phyloP scores from a whole-genome alignment of 2,797 vertebrate genomes.

The Danio aesculapii region DNA sequence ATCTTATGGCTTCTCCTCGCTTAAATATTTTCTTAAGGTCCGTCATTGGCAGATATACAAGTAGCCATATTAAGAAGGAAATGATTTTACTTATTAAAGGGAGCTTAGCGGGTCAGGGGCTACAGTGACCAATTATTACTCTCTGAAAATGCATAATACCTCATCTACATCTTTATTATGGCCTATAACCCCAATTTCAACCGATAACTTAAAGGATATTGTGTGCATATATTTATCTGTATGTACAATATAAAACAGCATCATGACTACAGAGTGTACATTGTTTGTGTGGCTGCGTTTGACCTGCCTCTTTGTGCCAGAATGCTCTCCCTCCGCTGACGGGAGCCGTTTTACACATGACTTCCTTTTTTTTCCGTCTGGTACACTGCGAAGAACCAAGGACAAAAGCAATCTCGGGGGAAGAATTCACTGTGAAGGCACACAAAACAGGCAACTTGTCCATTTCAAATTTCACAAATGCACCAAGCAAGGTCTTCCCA shows the following conservation, averaged over 20 bases:
- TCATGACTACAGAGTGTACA: constrained; percentile 80
- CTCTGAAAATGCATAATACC: constrained; percentile 69
- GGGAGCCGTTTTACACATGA: constrained; percentile 64
- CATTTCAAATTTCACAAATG: constrained; percentile 60
- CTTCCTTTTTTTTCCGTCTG: constrained; percentile 32
- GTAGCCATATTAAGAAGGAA: constrained; percentile 40
- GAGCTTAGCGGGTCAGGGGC: constrained; percentile 47
- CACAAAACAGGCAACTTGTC: constrained; percentile 79
- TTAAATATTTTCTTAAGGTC: constrained; percentile 28
- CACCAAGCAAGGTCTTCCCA: constrained; percentile 57
- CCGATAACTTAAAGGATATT: constrained; percentile 78
- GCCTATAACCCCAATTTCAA: constrained; percentile 58
- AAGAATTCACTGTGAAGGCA: constrained; percentile 79
- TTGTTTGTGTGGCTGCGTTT: constrained; percentile 68
- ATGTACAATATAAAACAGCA: constrained; percentile 86
- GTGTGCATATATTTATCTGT: constrained; percentile 80
- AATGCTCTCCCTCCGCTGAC: constrained; percentile 52
- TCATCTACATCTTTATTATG: constrained; percentile 58
- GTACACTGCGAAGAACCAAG: constrained; percentile 41
- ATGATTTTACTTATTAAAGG: constrained; percentile 45
- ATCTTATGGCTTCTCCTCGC: constrained; percentile 33
- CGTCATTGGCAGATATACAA: constrained; percentile 43
- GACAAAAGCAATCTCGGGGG: constrained; percentile 54
- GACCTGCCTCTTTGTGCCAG: constrained; percentile 70
- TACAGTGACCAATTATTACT: constrained; percentile 44